Conservation (phyloP, 2,888 invertebrate species). For the Heliothis peltigera region DNA sequence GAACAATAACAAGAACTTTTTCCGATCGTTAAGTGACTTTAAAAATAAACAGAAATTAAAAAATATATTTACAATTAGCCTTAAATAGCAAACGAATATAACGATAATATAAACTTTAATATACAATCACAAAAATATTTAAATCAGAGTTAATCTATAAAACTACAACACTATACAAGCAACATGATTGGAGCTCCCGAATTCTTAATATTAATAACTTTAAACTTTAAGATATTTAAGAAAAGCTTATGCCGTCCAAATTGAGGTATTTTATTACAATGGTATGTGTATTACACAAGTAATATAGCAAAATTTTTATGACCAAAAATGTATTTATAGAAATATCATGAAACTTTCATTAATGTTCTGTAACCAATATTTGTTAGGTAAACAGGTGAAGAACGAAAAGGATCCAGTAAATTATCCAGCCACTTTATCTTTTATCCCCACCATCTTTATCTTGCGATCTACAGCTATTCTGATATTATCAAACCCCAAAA, state of each 20-base stretch:
- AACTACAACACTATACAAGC: conserved; percentile 42
- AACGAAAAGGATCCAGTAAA: too few species aligned
- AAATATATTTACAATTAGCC: conserved; percentile 43
- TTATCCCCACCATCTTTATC: too few species aligned
- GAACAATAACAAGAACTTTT: conserved; percentile 23
- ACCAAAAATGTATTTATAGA: not conserved
- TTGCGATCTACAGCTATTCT: too few species aligned
- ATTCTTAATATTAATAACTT: conserved; percentile 32
- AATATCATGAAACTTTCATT: too few species aligned
- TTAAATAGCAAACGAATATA: conserved; percentile 52
- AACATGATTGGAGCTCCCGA: conserved; percentile 35
- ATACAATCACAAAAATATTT: conserved; percentile 51
- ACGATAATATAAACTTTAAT: conserved; percentile 35
- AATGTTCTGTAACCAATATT: too few species aligned
- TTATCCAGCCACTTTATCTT: too few species aligned
- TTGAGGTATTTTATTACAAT: conserved; percentile 25
- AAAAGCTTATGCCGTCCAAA: conserved; percentile 27
- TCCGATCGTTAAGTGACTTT: conserved; percentile 34
- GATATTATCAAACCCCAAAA: too few species aligned
- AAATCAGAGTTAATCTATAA: conserved; percentile 39
- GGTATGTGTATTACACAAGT: not conserved
- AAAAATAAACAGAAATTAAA: conserved; percentile 44
- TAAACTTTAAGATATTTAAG: conserved; percentile 15
- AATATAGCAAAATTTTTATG: not conserved
- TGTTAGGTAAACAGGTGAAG: too few species aligned